phyloP scores from a whole-genome alignment of 2,113 vertebrate genomes.

The Desmodus rotundus region DNA sequence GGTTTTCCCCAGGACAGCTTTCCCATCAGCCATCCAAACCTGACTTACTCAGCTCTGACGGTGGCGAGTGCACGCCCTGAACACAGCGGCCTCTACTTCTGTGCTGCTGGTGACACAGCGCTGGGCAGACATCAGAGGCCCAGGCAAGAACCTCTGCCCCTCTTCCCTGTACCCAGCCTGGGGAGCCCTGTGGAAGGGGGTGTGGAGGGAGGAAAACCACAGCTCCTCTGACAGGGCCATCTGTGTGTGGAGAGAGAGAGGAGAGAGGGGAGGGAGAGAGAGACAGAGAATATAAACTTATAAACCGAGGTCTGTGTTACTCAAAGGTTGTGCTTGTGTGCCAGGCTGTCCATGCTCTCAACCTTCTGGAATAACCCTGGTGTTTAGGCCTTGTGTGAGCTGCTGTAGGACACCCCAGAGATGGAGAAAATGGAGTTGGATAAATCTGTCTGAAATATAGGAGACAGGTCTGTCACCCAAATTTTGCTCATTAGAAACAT shows the following conservation, averaged over 20 bases:
- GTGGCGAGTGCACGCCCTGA: not conserved
- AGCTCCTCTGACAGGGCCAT: not conserved
- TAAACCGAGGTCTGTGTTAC: not conserved
- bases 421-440: not conserved
- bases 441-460: not conserved
- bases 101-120: constrained; percentile 27
- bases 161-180: rapidly evolving
- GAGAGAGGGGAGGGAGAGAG: too few species aligned
- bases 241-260: not conserved
- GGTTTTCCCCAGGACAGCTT: not conserved
- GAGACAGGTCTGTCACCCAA: not conserved
- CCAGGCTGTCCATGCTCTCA: not conserved
- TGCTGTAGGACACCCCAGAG: not conserved
- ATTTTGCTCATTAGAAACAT: not conserved
- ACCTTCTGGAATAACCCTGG: not conserved
- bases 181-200: not conserved
- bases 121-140: not conserved
- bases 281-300: not conserved
- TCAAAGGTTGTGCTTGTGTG: not conserved
- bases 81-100: constrained; percentile 56
- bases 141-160: not conserved
- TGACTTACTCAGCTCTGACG: not conserved
- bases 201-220: not conserved
- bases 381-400: not conserved
- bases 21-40: not conserved